Evolutionary conservation across 53 echinoderm and acorn worm species (phyloP).

Genomic region (Henricia sp.): DNA sequence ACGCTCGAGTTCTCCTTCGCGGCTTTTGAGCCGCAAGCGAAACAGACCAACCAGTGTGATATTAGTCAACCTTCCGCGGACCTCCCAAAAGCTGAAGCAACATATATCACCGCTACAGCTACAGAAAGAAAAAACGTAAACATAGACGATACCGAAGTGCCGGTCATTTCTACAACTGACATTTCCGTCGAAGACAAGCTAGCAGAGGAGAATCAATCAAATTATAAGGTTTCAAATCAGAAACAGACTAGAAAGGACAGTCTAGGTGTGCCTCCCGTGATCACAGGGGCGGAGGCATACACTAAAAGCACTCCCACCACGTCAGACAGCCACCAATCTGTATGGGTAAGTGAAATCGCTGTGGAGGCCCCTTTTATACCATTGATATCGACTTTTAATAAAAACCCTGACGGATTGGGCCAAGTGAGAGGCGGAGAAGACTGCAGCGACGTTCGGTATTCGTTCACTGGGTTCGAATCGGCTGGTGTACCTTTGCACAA

Average conservation of each 20-base stretch:
- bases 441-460: no score
- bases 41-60: background rate
- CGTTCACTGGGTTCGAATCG: conserved; percentile 2
- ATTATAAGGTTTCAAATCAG: background rate
- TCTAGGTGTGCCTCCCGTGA: conserved; percentile 76
- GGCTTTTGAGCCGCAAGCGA: background rate
- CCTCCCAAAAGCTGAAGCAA: background rate
- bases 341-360: conserved; percentile 36
- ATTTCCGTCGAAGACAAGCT: background rate
- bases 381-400: conserved; percentile 33
- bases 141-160: background rate
- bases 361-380: conserved; percentile 15
- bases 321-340: background rate
- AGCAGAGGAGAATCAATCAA: background rate
- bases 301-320: conserved; percentile 11
- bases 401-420: conserved; percentile 7
- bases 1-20: conserved; percentile 42
- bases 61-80: no score
- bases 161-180: background rate
- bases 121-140: background rate
- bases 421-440: no score
- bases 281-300: conserved; percentile 73
- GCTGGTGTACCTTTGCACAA: no score
- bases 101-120: background rate
- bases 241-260: conserved; percentile 53